Evolutionary conservation across 1,140 invertebrate genomes (phyloP).

Genomic region (Patella vulgata): DNA sequence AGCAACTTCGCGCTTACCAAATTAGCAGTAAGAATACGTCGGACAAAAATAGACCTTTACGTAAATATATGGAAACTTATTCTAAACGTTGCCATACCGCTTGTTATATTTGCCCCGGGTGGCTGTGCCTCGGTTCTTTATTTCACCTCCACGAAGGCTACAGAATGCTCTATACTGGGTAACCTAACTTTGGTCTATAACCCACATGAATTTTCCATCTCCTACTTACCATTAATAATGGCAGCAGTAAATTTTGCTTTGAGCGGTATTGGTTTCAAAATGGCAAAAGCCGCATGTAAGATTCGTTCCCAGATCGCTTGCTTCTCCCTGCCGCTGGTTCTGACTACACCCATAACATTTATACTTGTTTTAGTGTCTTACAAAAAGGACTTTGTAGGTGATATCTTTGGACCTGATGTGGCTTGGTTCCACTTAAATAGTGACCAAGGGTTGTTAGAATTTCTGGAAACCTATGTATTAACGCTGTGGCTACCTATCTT

Average conservation of each 20-base stretch:
- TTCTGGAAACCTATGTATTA: too few relatives aligned
- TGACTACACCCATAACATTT: slow-evolving; percentile 46
- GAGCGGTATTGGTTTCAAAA: slow-evolving; percentile 47
- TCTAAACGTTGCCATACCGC: slow-evolving; percentile 31
- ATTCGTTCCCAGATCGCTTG: slow-evolving; percentile 47
- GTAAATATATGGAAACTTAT: slow-evolving; percentile 49
- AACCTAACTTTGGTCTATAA: slow-evolving; percentile 18
- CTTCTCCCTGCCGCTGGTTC: slow-evolving; percentile 45
- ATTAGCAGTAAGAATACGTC: not conserved
- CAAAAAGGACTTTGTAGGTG: too few relatives aligned
- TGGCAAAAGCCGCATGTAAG: slow-evolving; percentile 45
- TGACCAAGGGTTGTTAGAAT: too few relatives aligned
- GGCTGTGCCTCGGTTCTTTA: slow-evolving; percentile 27
- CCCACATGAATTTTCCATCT: not conserved
- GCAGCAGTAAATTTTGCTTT: slow-evolving; percentile 39
- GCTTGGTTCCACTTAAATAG: too few relatives aligned
- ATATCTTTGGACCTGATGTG: too few relatives aligned
- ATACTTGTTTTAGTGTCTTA: slow-evolving; percentile 29
- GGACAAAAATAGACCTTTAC: slow-evolving; percentile 46
- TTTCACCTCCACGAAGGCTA: slow-evolving; percentile 9
- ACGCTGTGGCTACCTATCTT: too few relatives aligned
- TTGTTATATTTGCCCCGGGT: slow-evolving; percentile 27
- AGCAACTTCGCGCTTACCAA: too few relatives aligned
- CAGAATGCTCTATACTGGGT: slow-evolving; percentile 5
- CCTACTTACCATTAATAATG: slow-evolving; percentile 41